Conservation (phyloP, 2,888 invertebrate species). For the Cataglyphis cursor region DNA sequence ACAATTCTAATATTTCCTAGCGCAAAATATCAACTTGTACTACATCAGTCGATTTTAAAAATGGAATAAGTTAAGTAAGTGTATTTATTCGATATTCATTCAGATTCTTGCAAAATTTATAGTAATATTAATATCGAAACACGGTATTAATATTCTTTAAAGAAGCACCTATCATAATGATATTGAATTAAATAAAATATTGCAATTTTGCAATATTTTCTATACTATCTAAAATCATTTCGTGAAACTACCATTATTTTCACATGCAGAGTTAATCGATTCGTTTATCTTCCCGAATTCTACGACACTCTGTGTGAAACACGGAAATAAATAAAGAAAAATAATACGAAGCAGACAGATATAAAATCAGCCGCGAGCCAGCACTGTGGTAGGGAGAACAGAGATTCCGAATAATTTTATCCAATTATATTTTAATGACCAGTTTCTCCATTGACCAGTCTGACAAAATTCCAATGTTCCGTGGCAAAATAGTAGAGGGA, state of each 20-base stretch:
- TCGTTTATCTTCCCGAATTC: neutral
- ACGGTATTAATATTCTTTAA: neutral
- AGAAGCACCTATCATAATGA: neutral
- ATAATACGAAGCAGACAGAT: neutral
- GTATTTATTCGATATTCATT: neutral
- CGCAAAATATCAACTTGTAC: neutral
- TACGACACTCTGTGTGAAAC: neutral
- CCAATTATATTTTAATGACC: constrained; percentile 49
- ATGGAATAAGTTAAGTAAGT: neutral
- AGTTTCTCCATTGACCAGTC: constrained; percentile 44
- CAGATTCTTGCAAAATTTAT: neutral
- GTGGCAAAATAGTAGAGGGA: constrained; percentile 36
- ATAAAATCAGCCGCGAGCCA: constrained; percentile 15
- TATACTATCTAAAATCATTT: neutral
- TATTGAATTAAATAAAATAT: neutral
- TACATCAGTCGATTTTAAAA: neutral
- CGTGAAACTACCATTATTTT: constrained; percentile 19
- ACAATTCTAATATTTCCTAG: neutral
- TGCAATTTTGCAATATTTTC: constrained; percentile 8
- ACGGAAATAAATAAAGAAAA: constrained; percentile 4
- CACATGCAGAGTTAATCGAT: constrained; percentile 11
- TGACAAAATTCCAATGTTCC: constrained; percentile 44
- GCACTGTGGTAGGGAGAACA: neutral
- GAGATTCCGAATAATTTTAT: constrained; percentile 48
- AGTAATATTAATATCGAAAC: neutral